Conservation (phyloP, 2,888 invertebrate genomes). For the Noctua fimbriata region DNA sequence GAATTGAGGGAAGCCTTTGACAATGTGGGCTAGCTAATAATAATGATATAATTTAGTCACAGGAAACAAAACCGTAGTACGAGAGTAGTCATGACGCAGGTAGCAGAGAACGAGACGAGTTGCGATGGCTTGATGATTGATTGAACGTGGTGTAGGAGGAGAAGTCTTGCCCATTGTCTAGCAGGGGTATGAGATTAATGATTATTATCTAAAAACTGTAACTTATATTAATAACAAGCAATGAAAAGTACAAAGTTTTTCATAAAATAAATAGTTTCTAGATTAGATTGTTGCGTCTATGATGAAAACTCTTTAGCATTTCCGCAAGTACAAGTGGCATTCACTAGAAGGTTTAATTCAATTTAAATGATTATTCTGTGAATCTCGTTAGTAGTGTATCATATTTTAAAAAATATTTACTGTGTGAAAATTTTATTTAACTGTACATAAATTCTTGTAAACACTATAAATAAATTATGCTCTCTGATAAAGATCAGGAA, state of each 20-base stretch:
- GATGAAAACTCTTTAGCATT: neutral
- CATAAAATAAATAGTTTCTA: neutral
- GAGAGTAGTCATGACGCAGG: neutral
- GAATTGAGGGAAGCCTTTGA: too few species aligned
- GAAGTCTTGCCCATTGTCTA: neutral
- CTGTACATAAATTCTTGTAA: constrained; percentile 23
- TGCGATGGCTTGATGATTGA: too few species aligned
- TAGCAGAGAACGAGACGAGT: neutral
- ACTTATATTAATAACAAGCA: neutral
- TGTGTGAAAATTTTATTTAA: neutral
- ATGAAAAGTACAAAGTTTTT: neutral
- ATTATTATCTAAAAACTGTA: neutral
- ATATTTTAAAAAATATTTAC: neutral
- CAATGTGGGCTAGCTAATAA: too few species aligned
- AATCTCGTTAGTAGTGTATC: neutral
- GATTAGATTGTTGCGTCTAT: neutral
- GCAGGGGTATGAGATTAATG: neutral
- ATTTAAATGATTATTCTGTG: neutral
- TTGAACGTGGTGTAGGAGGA: neutral
- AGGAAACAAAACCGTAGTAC: neutral
- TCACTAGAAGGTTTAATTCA: neutral
- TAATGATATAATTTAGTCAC: neutral
- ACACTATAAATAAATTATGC: constrained; percentile 22
- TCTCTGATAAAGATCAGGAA: constrained; percentile 38
- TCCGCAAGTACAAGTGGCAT: neutral